These are phyloP conservation scores for Wiebesia pumilae DNA, from an alignment of 1,140 invertebrate species.

Conservation along the genomic window DNA sequence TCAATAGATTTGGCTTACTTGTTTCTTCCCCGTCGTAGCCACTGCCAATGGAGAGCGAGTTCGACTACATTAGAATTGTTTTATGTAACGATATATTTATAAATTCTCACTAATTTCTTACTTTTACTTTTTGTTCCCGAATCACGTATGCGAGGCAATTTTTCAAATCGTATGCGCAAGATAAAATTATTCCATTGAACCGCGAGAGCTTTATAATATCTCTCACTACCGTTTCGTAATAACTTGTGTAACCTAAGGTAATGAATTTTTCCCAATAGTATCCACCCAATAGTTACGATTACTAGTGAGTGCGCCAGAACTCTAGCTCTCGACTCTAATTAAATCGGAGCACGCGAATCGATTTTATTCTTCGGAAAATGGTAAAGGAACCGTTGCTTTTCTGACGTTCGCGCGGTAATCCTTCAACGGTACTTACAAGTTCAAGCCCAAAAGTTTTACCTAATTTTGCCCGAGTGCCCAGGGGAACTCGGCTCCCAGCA, in stretches of 20 bases:
- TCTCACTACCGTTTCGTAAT: neutral
- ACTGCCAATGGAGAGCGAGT: neutral
- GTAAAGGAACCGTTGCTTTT: neutral
- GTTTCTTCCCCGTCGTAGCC: neutral
- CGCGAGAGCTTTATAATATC: neutral
- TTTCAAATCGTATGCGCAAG: neutral
- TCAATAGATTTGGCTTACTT: constrained; percentile 41
- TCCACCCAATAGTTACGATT: no score
- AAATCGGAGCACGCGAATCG: neutral
- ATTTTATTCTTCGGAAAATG: no score
- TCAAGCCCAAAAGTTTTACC: neutral
- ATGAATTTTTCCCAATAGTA: neutral
- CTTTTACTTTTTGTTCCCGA: neutral
- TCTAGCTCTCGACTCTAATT: neutral
- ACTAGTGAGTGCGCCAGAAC: no score
- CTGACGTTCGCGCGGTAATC: neutral
- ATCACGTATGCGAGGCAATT: neutral
- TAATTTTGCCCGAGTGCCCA: no score
- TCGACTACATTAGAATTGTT: constrained; percentile 13
- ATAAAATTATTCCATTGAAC: neutral
- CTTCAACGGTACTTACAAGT: neutral
- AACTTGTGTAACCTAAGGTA: neutral
- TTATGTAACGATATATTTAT: constrained; percentile 24
- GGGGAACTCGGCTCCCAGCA: no score
- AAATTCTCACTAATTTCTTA: constrained; percentile 7